Percentiles rank a stretch among this genome's conserved stretches.
Evolutionary conservation across 2,113 vertebrate genomes (phyloP).

Genomic region (Oenanthe oenanthe): DNA sequence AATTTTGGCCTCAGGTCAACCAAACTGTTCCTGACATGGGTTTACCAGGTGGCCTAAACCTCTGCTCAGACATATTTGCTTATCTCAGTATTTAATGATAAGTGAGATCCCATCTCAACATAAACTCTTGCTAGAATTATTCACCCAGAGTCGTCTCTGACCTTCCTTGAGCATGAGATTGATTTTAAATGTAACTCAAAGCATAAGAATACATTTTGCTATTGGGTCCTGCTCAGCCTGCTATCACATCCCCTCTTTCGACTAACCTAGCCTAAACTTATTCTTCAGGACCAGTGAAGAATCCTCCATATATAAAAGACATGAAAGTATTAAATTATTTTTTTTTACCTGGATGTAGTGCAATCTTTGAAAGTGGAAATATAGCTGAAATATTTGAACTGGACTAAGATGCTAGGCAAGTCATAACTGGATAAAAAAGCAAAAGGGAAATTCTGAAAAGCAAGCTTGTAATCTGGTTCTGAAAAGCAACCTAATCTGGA

Average conservation of each 20-base stretch:
- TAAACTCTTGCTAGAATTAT: not conserved
- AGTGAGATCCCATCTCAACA: not conserved
- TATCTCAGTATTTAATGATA: not conserved
- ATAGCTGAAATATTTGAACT: not conserved
- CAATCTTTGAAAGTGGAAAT: not conserved
- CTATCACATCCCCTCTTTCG: not conserved
- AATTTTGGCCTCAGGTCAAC: not conserved
- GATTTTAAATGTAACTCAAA: not conserved
- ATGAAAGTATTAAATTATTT: not conserved
- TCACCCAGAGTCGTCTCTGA: not conserved
- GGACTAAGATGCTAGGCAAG: not conserved
- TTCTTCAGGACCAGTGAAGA: not conserved
- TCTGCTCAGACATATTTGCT: not conserved
- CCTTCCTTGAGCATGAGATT: not conserved
- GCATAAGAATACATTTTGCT: not conserved
- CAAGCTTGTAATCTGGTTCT: not conserved
- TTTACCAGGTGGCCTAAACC: not conserved
- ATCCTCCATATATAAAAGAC: not conserved
- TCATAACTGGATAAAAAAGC: not conserved
- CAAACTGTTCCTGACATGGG: not conserved
- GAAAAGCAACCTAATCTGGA: not conserved
- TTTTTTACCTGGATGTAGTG: not conserved
- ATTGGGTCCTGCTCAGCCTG: not conserved
- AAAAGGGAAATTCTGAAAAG: not conserved
- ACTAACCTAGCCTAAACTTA: not conserved